A percentile compares a stretch with the other conserved stretches of the same genome.
phyloP scores from a whole-genome alignment of 2,113 vertebrate genomes.

The Eublepharis macularius region DNA sequence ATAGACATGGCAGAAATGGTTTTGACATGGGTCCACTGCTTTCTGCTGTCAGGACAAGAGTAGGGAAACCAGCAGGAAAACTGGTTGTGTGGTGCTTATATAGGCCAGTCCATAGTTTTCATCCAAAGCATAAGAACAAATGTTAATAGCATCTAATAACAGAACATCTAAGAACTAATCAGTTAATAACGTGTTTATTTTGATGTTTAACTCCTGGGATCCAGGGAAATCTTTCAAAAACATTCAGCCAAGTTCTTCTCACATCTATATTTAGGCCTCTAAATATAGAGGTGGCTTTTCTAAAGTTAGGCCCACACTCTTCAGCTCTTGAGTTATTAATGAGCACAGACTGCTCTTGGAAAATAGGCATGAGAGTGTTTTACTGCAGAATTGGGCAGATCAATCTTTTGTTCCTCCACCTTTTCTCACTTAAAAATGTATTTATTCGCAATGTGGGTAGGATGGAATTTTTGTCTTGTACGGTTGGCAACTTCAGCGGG shows the following conservation, averaged over 20 bases:
- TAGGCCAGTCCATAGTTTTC: too few relatives aligned
- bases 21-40: too few relatives aligned
- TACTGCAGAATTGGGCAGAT: background rate
- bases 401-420: background rate
- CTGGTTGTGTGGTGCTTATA: too few relatives aligned
- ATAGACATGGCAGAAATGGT: too few relatives aligned
- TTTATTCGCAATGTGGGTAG: too few relatives aligned
- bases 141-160: too few relatives aligned
- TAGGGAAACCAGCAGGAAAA: too few relatives aligned
- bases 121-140: too few relatives aligned
- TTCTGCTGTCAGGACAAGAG: too few relatives aligned
- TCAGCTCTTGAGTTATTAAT: background rate
- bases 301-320: background rate
- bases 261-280: background rate
- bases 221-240: background rate
- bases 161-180: too few relatives aligned
- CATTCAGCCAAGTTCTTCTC: background rate
- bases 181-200: background rate
- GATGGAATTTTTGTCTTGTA: too few relatives aligned
- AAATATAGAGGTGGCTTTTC: background rate
- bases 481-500: too few relatives aligned
- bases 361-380: background rate
- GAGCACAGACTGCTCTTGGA: background rate
- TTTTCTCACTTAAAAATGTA: conserved; percentile 6
- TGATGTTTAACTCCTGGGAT: background rate